These are phyloP conservation scores for Euplagia quadripunctaria DNA, from an alignment of 2,888 invertebrate species.

Conservation along the genomic window DNA sequence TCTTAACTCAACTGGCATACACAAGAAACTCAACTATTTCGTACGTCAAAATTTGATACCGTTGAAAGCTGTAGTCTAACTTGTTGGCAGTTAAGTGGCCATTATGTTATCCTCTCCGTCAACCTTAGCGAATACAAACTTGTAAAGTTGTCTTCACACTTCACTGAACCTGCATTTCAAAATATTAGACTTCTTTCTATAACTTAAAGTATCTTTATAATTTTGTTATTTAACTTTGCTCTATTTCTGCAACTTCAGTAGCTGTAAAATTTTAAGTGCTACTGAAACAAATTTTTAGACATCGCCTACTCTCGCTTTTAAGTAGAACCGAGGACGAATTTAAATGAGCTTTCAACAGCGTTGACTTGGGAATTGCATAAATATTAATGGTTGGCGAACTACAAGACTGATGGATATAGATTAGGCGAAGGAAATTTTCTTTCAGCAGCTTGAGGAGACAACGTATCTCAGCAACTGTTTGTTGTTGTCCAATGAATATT, in stretches of 20 bases:
- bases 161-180: constrained; percentile 20
- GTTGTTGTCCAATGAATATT: constrained; percentile 62
- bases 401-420: constrained; percentile 76
- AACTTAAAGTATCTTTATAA: constrained; percentile 29
- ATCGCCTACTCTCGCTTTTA: constrained; percentile 70
- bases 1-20: neutral
- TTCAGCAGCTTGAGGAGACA: constrained; percentile 53
- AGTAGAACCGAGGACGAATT: constrained; percentile 79
- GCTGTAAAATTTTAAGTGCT: constrained; percentile 72
- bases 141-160: constrained; percentile 24
- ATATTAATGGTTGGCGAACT: constrained; percentile 78
- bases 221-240: constrained; percentile 41
- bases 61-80: constrained; percentile 33
- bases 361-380: constrained; percentile 79
- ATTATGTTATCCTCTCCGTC: constrained; percentile 33
- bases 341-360: constrained; percentile 81
- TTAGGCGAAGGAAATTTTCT: constrained; percentile 64
- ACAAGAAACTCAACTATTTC: constrained; percentile 32
- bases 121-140: constrained; percentile 21
- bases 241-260: constrained; percentile 36
- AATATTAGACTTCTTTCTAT: constrained; percentile 16
- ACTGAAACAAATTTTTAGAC: constrained; percentile 73
- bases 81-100: constrained; percentile 38
- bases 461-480: constrained; percentile 53
- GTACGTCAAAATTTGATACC: constrained; percentile 25